These are phyloP conservation scores for Zaprionus camerounensis DNA, from an alignment of 1,140 invertebrate species.

Conservation along the genomic window DNA sequence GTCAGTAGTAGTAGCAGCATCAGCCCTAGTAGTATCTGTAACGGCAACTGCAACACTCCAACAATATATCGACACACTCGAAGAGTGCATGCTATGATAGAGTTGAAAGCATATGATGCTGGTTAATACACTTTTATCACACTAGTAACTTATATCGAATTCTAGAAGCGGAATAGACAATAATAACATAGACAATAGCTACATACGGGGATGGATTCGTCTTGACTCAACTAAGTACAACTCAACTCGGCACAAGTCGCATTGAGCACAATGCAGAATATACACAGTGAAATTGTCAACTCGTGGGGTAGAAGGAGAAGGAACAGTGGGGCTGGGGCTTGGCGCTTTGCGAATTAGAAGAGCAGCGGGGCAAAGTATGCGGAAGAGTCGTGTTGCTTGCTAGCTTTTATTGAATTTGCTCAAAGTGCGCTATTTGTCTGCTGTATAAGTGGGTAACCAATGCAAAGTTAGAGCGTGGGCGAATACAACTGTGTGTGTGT, in stretches of 20 bases:
- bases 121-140: not conserved
- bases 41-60: not conserved
- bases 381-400: conserved; percentile 29
- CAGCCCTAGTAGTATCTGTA: conserved; percentile 4
- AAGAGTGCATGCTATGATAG: not conserved
- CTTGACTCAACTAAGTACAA: not conserved
- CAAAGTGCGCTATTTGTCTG: conserved; percentile 50
- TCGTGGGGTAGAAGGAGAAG: conserved; percentile 1
- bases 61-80: not conserved
- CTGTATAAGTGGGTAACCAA: conserved; percentile 37
- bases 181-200: conserved; percentile 13
- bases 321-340: not conserved
- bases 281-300: conserved; percentile 39
- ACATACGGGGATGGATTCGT: not conserved
- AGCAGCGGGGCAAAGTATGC: not conserved
- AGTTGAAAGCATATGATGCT: not conserved
- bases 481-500: conserved; percentile 5
- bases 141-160: too few species aligned
- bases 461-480: not conserved
- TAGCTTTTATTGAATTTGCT: conserved; percentile 51
- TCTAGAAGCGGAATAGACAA: too few species aligned
- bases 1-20: not conserved
- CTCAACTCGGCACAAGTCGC: conserved; percentile 1
- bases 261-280: conserved; percentile 32
- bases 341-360: conserved; percentile 25